Conservation (phyloP, 1,140 invertebrate genomes). For the Aradophagus sp. region DNA sequence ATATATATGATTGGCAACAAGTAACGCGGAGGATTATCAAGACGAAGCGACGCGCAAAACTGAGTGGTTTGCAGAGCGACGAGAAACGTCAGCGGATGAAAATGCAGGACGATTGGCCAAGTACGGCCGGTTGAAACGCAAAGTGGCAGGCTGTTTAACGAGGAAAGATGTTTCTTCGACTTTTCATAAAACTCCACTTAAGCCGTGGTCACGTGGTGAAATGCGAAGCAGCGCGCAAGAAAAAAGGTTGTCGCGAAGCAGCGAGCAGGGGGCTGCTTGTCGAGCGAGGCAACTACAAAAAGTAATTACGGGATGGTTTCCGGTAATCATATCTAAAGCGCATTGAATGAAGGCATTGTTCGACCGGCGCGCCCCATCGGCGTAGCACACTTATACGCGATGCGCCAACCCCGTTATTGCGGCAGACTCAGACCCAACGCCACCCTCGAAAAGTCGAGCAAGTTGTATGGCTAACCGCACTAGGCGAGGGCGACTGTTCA, state of each 20-base stretch:
- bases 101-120: too few relatives aligned
- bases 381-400: constrained; percentile 67
- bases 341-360: constrained; percentile 74
- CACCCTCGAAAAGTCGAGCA: constrained; percentile 56
- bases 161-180: constrained; percentile 12
- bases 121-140: too few relatives aligned
- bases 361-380: constrained; percentile 66
- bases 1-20: too few relatives aligned
- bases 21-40: too few relatives aligned
- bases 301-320: constrained; percentile 75
- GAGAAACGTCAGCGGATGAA: too few relatives aligned
- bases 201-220: too few relatives aligned
- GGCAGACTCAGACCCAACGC: constrained; percentile 43
- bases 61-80: too few relatives aligned
- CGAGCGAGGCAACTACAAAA: constrained; percentile 67
- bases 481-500: constrained; percentile 51
- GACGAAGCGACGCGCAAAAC: too few relatives aligned
- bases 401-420: constrained; percentile 58
- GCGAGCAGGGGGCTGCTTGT: constrained; percentile 38
- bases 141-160: constrained; percentile 15
- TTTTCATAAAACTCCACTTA: too few relatives aligned
- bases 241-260: constrained; percentile 55
- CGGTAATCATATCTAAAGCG: constrained; percentile 74
- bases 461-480: constrained; percentile 54
- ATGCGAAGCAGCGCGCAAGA: constrained; percentile 36